These are phyloP conservation scores for Enteromius treurensis DNA, from an alignment of 2,797 vertebrate genomes.

Conservation along the genomic window DNA sequence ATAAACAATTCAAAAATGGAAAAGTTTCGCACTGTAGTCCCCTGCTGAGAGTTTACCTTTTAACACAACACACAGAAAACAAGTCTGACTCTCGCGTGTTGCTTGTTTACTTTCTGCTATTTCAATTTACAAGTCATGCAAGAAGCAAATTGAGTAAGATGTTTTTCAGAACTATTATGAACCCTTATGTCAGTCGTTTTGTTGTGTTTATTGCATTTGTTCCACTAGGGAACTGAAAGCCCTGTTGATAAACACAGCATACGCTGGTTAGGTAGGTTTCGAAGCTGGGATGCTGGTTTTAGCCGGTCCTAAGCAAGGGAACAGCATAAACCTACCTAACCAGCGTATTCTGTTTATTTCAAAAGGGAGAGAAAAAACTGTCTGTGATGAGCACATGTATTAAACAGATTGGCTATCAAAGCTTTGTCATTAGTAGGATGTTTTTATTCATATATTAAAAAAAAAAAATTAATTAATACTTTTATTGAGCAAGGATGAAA, in stretches of 20 bases:
- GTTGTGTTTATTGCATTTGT: constrained; percentile 19
- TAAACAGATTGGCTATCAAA: neutral
- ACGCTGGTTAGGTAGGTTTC: no score
- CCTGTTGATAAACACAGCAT: no score
- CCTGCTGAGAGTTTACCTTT: constrained; percentile 59
- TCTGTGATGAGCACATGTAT: neutral
- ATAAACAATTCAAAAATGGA: constrained; percentile 59
- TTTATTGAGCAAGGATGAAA: neutral
- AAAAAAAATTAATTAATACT: no score
- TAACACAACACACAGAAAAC: constrained; percentile 47
- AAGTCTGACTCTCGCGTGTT: constrained; percentile 37
- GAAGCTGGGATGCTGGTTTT: no score
- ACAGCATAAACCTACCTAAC: no score
- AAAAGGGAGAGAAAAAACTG: neutral
- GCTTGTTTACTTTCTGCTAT: constrained; percentile 51
- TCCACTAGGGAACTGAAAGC: neutral
- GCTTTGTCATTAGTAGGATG: neutral
- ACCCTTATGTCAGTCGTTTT: constrained; percentile 16
- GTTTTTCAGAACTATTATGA: constrained; percentile 37
- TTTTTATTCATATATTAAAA: neutral
- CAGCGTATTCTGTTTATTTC: no score
- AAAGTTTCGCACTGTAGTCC: constrained; percentile 31
- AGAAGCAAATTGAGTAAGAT: constrained; percentile 44
- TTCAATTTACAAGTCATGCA: constrained; percentile 54
- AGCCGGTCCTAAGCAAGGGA: no score